phyloP scores from a whole-genome alignment of 1,140 invertebrate species.

The Lepidurus apus region DNA sequence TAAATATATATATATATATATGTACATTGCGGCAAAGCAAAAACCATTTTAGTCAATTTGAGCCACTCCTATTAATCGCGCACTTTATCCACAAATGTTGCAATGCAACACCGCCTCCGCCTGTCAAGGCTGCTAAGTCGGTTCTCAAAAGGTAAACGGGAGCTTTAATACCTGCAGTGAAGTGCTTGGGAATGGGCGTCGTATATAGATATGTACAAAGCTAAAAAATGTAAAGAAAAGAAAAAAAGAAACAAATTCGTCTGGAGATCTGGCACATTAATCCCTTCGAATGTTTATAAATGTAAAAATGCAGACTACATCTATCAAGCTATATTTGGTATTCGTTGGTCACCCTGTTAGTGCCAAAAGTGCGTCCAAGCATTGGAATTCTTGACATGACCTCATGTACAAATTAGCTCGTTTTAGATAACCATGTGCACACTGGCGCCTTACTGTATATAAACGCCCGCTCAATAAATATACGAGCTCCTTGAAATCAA shows the following conservation, averaged over 20 bases:
- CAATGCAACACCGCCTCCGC: neutral
- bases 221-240: conserved; percentile 14
- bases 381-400: conserved; percentile 16
- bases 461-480: conserved; percentile 12
- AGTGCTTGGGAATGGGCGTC: conserved; percentile 16
- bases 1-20: neutral
- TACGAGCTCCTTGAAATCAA: neutral
- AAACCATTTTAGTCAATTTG: conserved; percentile 7
- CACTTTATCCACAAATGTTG: conserved; percentile 6
- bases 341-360: neutral
- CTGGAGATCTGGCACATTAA: conserved; percentile 14
- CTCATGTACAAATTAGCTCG: conserved; percentile 9
- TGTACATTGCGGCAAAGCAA: neutral
- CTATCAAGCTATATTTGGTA: neutral
- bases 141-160: neutral
- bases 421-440: conserved; percentile 2
- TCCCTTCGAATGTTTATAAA: conserved; percentile 9
- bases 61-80: conserved; percentile 7
- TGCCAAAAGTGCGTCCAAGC: conserved; percentile 9
- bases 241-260: neutral
- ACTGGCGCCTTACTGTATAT: conserved; percentile 16
- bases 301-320: conserved; percentile 9
- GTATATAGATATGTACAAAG: conserved; percentile 12
- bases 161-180: conserved; percentile 19
- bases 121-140: neutral